A percentile compares a stretch with the other conserved stretches of the same genome.
Conservation (phyloP, 1,140 invertebrate genomes). For the Dendroctonus valens region DNA sequence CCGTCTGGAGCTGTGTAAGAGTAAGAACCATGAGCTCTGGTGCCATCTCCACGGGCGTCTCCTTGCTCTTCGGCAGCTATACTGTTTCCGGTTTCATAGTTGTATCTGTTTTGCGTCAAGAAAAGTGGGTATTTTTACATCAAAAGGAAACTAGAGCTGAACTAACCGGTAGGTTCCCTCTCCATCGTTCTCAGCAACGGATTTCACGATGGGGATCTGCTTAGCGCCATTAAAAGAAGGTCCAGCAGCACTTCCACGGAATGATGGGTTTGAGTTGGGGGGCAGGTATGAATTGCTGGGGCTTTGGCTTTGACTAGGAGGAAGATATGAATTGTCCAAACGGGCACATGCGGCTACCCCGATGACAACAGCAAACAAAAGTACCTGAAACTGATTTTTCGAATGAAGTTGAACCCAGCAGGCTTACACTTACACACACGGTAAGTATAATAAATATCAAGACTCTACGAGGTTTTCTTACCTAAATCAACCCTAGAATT, state of each 20-base stretch:
- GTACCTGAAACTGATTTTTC: neutral
- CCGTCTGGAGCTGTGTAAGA: constrained; percentile 46
- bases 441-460: no score
- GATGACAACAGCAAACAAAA: constrained; percentile 22
- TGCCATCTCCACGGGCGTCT: constrained; percentile 47
- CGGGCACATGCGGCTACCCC: constrained; percentile 42
- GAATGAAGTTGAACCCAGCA: no score
- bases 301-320: constrained; percentile 53
- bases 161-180: constrained; percentile 35
- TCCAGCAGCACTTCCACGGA: neutral
- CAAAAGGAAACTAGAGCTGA: neutral
- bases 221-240: constrained; percentile 42
- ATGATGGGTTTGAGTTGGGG: neutral
- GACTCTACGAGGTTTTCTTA: no score
- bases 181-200: constrained; percentile 50
- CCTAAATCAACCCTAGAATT: no score
- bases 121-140: neutral
- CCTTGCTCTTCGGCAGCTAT: constrained; percentile 58
- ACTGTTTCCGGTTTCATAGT: constrained; percentile 60
- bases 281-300: neutral
- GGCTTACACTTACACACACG: no score
- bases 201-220: constrained; percentile 55
- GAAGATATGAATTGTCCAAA: constrained; percentile 61
- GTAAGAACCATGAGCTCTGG: constrained; percentile 45
- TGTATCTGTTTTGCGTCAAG: constrained; percentile 47